Evolutionary conservation across 1,140 invertebrate genomes (phyloP), one percentile per base, ranked within the genome.

Genomic region (Bicyclus anynana): DNA sequence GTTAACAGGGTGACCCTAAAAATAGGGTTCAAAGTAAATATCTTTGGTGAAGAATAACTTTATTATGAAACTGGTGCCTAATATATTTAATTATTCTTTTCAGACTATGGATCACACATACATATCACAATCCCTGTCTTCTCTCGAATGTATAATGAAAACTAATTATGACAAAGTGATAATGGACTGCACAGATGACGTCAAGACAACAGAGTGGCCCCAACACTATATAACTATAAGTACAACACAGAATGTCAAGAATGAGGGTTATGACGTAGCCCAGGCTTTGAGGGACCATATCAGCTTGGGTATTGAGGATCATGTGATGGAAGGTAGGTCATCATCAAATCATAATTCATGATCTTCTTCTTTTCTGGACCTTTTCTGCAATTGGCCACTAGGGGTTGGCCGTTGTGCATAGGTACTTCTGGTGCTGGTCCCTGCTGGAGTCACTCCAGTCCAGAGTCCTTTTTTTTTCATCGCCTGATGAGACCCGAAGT

Each of bases 21-120:
- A n/a, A n/a, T n/a, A 26, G 23, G 23, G 23, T 26, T 26, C 23
- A 3, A 7, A n/a, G n/a, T n/a, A n/a, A n/a, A n/a, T n/a, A n/a
- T n/a, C n/a, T n/a, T n/a, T n/a, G n/a, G n/a, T n/a, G n/a, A n/a
- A n/a, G n/a, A n/a, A n/a, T n/a, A n/a, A n/a, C n/a, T n/a, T n/a
- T n/a, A n/a, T n/a, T n/a, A n/a, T n/a, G n/a, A n/a, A n/a, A n/a
- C n/a, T n/a, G n/a, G n/a, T n/a, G n/a, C n/a, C n/a, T n/a, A n/a
- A n/a, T n/a, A n/a, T 5, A 4, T 27, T 7, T 33, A 12, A 12
- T 6, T 10, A 12, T 42, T 2, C 63, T 35, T 74, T 74, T 2
- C 73, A 86, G 81, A 77, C 48, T 5, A 56, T 82, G 53, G 84
- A 87, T 51, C 84, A 87, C 59, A 78, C 80, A 5, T 87, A 84